Conservation (phyloP, 2,888 invertebrate species). For the Luperina nickerlii region DNA sequence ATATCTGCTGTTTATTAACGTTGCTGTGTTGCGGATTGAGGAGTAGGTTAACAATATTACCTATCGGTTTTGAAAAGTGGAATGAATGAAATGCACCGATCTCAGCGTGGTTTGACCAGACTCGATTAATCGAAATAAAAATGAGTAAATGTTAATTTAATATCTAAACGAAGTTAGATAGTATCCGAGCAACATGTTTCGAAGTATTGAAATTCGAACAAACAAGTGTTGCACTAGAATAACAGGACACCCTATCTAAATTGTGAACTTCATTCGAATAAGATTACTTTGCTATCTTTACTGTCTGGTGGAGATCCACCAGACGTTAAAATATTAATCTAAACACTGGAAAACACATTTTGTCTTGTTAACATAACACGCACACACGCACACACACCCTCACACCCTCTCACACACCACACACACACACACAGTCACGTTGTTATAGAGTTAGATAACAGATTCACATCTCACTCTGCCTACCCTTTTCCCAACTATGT, state of each 20-base stretch:
- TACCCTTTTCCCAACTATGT: too few relatives aligned
- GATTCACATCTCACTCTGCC: too few relatives aligned
- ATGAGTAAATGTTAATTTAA: too few relatives aligned
- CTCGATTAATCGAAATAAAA: too few relatives aligned
- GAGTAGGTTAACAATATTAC: neutral
- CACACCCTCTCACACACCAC: constrained; percentile 25
- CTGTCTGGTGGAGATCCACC: too few relatives aligned
- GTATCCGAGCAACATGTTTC: neutral
- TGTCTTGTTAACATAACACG: constrained; percentile 59
- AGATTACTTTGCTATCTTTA: constrained; percentile 20
- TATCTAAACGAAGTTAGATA: neutral
- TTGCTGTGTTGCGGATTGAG: neutral
- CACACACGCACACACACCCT: constrained; percentile 26
- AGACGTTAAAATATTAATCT: constrained; percentile 65
- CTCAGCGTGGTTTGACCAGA: too few relatives aligned
- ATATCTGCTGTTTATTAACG: neutral
- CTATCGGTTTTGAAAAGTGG: neutral
- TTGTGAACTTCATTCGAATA: neutral
- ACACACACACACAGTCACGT: constrained; percentile 31
- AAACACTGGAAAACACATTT: constrained; percentile 79
- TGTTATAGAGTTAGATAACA: neutral
- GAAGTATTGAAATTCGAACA: neutral
- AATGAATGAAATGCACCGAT: too few relatives aligned
- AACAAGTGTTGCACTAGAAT: neutral
- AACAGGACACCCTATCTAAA: neutral